Base-by-base conservation (phyloP, 2,113 vertebrate genomes). In the Tapirus terrestris region DNA sequence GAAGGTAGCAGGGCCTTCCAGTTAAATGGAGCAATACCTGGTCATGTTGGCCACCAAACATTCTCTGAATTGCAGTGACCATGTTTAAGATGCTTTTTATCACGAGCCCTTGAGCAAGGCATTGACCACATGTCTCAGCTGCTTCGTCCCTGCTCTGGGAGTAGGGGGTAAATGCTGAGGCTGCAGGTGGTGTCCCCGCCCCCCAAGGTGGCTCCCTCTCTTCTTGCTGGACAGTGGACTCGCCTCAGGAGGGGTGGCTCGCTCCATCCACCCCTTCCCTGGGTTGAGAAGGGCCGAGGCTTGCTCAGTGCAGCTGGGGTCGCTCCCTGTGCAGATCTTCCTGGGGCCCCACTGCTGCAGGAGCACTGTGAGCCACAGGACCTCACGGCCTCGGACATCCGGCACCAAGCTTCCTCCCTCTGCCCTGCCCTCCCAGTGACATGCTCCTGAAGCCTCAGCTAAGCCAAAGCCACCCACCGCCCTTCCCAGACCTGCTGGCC, bases 111-210 rank as follows among this genome's bases (percentile, higher is more conserved):
- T 39, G 43, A 60, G 21, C 39, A 45, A 53, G 73, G 48, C 31
- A 23, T 4, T 1, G 14, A n/a, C 33, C 0, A 0, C 6, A 16
- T 1, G 33, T 6, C 20, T 58, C 17, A 23, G 56, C 1, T 0
- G 2, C 60, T 43, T 56, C 5, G 31, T 45, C 45, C 65, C 51
- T 80, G 48, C 21, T 25, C 12, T 11, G 23, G 39, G 89, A 23
- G n/a, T 8, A 33, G 18, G 23, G 33, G 39, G 27, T 14, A 8
- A 80, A 31, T 0, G 2, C 60, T 12, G 63, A 87, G 56, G 2
- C 8, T n/a, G 10, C 7, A 83, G 63, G 61, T 5, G 17, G 36
- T 27, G 27, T 5, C 25, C 72, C 33, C 53, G 36, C 3, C 48
- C 48, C 48, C 48, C 48, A 11, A 1, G 48, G 25, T 14, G 36